Percentiles rank a stretch among this genome's conserved stretches.
phyloP scores from a whole-genome alignment of 1,140 invertebrate species.

The Papilio dardanus region DNA sequence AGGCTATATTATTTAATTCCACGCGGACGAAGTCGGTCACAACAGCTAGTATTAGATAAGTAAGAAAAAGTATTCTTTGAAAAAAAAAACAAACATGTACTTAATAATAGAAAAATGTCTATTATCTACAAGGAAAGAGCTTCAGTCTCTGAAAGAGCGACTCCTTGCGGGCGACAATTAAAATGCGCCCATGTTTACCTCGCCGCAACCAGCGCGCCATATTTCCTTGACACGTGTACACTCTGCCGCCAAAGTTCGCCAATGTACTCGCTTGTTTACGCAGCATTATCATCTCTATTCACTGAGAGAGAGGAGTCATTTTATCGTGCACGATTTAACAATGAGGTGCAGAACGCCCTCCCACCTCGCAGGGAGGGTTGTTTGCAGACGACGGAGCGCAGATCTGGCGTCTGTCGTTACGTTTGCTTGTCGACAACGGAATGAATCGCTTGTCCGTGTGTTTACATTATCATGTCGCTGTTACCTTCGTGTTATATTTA shows the following conservation, averaged over 20 bases:
- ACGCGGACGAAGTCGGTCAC: too few relatives aligned
- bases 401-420: constrained; percentile 43
- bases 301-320: neutral
- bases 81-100: neutral
- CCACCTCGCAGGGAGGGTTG: constrained; percentile 22
- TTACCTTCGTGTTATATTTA: neutral
- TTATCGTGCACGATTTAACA: constrained; percentile 9
- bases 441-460: constrained; percentile 44
- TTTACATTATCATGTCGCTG: constrained; percentile 31
- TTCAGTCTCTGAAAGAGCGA: neutral
- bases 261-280: neutral
- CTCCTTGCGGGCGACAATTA: constrained; percentile 20
- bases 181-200: constrained; percentile 28
- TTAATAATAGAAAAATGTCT: neutral
- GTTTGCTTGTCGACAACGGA: constrained; percentile 41
- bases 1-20: too few relatives aligned
- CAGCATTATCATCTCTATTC: constrained; percentile 23
- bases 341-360: constrained; percentile 17
- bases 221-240: constrained; percentile 35
- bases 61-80: too few relatives aligned
- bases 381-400: constrained; percentile 48
- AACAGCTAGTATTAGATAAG: too few relatives aligned
- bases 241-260: neutral
- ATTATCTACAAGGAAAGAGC: neutral
- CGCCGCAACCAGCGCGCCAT: constrained; percentile 33